phyloP scores from a whole-genome alignment of 2,888 invertebrate genomes.

The Tetramorium bicarinatum region DNA sequence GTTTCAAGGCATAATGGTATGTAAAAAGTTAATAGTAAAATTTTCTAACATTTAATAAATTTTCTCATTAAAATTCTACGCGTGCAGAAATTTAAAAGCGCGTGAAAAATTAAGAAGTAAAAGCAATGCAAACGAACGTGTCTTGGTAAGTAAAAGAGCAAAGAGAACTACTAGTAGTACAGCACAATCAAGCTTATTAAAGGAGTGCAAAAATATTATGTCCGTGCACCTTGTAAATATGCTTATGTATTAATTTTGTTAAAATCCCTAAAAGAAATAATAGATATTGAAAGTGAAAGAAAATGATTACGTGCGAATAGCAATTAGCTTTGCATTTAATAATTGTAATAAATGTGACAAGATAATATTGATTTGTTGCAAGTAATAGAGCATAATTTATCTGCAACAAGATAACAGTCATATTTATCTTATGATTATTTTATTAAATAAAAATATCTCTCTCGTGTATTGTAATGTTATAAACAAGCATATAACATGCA shows the following conservation, averaged over 20 bases:
- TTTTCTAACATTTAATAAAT: not conserved
- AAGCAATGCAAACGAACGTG: not conserved
- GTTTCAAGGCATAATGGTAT: not conserved
- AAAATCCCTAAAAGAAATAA: slow-evolving; percentile 7
- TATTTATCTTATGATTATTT: not conserved
- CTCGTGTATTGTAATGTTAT: not conserved
- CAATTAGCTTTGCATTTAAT: not conserved
- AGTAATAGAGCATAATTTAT: not conserved
- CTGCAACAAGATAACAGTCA: not conserved
- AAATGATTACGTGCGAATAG: not conserved
- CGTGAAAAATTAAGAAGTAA: slow-evolving; percentile 25
- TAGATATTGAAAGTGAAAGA: not conserved
- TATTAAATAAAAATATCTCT: not conserved
- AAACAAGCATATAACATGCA: not conserved
- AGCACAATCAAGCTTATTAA: not conserved
- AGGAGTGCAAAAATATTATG: not conserved
- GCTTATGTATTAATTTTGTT: not conserved
- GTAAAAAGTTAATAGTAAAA: slow-evolving; percentile 20
- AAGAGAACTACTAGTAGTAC: not conserved
- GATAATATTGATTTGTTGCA: not conserved
- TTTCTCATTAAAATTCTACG: slow-evolving; percentile 15
- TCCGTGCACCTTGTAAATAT: not conserved
- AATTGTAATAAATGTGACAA: not conserved
- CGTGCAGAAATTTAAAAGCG: not conserved
- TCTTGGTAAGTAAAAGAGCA: slow-evolving; percentile 6